These are phyloP conservation scores for Drosophila saltans DNA, from an alignment of 1,140 invertebrate species.

Conservation along the genomic window DNA sequence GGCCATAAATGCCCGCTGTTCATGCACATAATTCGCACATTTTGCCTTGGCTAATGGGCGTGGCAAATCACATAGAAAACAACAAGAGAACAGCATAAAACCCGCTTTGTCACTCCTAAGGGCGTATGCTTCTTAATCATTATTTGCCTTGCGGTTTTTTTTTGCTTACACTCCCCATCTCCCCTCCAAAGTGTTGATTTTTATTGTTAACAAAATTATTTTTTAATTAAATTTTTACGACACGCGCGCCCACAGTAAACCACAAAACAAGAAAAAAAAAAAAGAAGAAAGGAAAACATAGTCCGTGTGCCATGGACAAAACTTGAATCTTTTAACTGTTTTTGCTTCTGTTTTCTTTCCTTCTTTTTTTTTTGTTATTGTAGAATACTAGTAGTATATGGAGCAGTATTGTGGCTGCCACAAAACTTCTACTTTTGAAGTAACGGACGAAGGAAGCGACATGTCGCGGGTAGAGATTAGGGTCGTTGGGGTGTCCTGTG, in stretches of 20 bases:
- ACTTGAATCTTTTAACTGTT: constrained; percentile 32
- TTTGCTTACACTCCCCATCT: not conserved
- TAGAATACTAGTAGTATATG: constrained; percentile 1
- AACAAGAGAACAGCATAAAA: constrained; percentile 14
- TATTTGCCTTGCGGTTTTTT: constrained; percentile 56
- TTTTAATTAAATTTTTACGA: constrained; percentile 81
- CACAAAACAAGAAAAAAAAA: constrained; percentile 3
- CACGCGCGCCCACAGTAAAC: constrained; percentile 40
- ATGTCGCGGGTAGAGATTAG: constrained; percentile 4
- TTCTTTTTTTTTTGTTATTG: not conserved
- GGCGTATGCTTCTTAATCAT: constrained; percentile 71
- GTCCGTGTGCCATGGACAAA: constrained; percentile 36
- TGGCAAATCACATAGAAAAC: constrained; percentile 40
- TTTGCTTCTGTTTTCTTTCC: not conserved
- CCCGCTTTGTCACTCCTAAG: constrained; percentile 31
- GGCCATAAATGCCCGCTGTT: constrained; percentile 70
- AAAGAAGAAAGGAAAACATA: not conserved
- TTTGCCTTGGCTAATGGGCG: constrained; percentile 68
- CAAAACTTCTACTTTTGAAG: constrained; percentile 19
- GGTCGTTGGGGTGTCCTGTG: constrained; percentile 35
- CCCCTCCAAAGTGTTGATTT: constrained; percentile 64
- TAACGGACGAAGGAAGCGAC: constrained; percentile 3
- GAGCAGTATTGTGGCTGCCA: constrained; percentile 8
- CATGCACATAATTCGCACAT: constrained; percentile 76
- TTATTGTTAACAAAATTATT: constrained; percentile 75